These are phyloP conservation scores for Dascillus cervinus DNA, from an alignment of 2,888 invertebrate species.

Conservation along the genomic window DNA sequence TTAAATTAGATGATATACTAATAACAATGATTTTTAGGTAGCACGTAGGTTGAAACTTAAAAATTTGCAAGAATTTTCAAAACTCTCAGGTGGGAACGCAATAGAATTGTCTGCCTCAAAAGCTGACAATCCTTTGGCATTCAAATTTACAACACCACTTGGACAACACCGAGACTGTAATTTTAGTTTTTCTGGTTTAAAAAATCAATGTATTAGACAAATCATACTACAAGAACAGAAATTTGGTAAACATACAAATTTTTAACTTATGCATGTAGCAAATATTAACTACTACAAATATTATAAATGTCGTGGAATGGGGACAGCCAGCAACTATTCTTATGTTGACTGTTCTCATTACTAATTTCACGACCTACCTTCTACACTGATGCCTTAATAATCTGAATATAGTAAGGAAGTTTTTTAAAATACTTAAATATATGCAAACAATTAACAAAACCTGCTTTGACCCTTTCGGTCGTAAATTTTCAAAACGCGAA, in stretches of 20 bases:
- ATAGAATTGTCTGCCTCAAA: constrained; percentile 72
- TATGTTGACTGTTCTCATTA: no score
- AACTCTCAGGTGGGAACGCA: constrained; percentile 74
- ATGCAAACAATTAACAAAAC: no score
- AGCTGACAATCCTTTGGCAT: constrained; percentile 56
- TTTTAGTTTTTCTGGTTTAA: constrained; percentile 85
- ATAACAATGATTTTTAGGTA: constrained; percentile 42
- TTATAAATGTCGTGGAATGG: no score
- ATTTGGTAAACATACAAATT: constrained; percentile 15
- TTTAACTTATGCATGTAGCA: no score
- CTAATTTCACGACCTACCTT: no score
- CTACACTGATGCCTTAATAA: no score
- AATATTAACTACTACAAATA: no score
- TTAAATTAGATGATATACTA: constrained; percentile 1
- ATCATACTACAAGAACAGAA: constrained; percentile 17
- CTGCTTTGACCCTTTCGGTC: no score
- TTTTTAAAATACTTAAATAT: no score
- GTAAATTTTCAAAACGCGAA: no score
- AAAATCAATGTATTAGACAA: constrained; percentile 49
- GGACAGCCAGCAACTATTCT: no score
- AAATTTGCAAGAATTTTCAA: constrained; percentile 65
- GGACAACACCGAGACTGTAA: constrained; percentile 66
- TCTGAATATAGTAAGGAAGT: no score
- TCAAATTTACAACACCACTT: constrained; percentile 61
- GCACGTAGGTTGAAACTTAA: constrained; percentile 77